These are phyloP conservation scores for Lithodes maja DNA, from an alignment of 2,888 invertebrate genomes.

Conservation along the genomic window DNA sequence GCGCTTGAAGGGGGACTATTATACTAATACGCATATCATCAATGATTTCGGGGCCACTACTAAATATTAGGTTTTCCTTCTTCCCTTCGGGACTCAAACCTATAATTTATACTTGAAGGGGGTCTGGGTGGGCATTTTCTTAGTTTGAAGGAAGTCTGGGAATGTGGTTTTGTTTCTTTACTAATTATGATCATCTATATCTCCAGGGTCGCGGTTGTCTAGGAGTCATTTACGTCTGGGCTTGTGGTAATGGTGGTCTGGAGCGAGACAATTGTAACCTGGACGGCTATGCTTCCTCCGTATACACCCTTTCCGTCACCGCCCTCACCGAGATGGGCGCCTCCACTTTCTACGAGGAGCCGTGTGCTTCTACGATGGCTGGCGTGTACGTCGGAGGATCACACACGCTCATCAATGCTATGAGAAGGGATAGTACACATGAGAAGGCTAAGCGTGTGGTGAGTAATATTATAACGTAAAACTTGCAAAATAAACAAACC, in stretches of 20 bases:
- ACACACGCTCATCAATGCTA: conserved; percentile 75
- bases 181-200: too few species aligned
- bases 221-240: conserved; percentile 93
- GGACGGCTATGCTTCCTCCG: conserved; percentile 90
- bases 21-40: too few species aligned
- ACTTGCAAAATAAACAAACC: too few species aligned
- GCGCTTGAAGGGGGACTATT: too few species aligned
- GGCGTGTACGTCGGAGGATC: conserved; percentile 93
- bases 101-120: too few species aligned
- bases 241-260: conserved; percentile 92
- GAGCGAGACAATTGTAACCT: conserved; percentile 91
- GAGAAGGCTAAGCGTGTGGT: conserved; percentile 88
- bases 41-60: too few species aligned
- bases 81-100: too few species aligned
- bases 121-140: too few species aligned
- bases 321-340: conserved; percentile 84
- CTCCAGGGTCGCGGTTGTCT: conserved; percentile 82
- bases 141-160: too few species aligned
- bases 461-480: conserved; percentile 74
- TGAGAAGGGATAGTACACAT: background rate
- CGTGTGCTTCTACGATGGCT: conserved; percentile 90
- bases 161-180: too few species aligned
- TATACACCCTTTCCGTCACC: conserved; percentile 91
- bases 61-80: too few species aligned
- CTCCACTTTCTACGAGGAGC: conserved; percentile 94